Evolutionary conservation across 2,113 vertebrate genomes (phyloP).

Genomic region (Leptobrachium ailaonicum): DNA sequence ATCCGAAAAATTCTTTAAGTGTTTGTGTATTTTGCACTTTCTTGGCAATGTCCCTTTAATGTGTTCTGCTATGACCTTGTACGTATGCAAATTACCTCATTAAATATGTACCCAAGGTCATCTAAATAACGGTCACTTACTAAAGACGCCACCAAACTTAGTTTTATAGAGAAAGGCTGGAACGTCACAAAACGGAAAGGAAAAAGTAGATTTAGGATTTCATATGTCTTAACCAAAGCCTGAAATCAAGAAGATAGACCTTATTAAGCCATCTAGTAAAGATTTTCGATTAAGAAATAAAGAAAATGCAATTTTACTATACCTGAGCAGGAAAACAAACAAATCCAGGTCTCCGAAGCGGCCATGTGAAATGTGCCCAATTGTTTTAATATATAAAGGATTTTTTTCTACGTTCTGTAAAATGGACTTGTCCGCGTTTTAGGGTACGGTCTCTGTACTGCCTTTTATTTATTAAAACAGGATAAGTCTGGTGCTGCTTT

Average conservation of each 20-base stretch:
- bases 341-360: slow-evolving; percentile 9
- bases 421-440: background rate
- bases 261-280: slow-evolving; percentile 18
- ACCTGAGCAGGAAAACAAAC: slow-evolving; percentile 17
- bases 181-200: background rate
- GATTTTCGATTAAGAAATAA: background rate
- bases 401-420: background rate
- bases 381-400: background rate
- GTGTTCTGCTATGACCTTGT: slow-evolving; percentile 1
- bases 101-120: slow-evolving; percentile 10
- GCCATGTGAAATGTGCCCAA: background rate
- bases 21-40: slow-evolving; percentile 39
- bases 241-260: background rate
- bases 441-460: background rate
- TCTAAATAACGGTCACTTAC: background rate
- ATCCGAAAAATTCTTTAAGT: slow-evolving; percentile 19
- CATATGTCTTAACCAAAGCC: slow-evolving; percentile 30
- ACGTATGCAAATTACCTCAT: slow-evolving; percentile 22
- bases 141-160: background rate
- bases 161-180: background rate
- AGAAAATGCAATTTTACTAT: slow-evolving; percentile 5
- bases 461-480: background rate
- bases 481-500: slow-evolving; percentile 32
- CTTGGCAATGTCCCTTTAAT: slow-evolving; percentile 18
- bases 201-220: background rate